These are phyloP conservation scores for Anseranas semipalmata DNA, from an alignment of 2,113 vertebrate genomes.

Conservation along the genomic window DNA sequence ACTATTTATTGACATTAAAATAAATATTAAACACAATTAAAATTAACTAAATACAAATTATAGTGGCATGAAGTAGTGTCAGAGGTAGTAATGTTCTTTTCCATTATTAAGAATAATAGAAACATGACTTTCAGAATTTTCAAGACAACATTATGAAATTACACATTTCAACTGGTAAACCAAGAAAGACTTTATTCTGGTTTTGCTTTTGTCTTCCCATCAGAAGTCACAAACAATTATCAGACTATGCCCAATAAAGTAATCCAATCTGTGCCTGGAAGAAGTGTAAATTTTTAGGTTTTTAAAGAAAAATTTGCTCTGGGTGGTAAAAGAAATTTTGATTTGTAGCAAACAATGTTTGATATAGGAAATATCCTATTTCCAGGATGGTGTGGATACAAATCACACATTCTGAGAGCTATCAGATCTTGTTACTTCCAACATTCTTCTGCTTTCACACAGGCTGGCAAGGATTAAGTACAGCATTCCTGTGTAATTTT, in stretches of 20 bases:
- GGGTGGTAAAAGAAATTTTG: neutral
- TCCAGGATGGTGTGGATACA: too few species aligned
- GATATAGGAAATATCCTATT: too few species aligned
- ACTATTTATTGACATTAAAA: neutral
- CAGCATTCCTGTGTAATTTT: neutral
- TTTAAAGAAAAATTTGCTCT: neutral
- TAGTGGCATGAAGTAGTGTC: neutral
- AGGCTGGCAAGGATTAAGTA: neutral
- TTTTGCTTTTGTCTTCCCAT: neutral
- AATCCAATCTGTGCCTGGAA: neutral
- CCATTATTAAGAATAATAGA: neutral
- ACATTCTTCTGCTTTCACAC: too few species aligned
- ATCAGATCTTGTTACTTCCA: too few species aligned
- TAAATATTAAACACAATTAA: neutral
- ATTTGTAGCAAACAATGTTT: neutral
- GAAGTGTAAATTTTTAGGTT: neutral
- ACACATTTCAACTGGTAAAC: neutral
- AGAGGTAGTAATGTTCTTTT: neutral
- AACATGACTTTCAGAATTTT: neutral
- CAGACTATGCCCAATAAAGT: neutral
- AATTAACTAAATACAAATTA: neutral
- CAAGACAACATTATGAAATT: neutral
- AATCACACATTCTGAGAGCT: too few species aligned
- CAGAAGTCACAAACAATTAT: neutral
- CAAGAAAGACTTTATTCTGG: neutral